Evolutionary conservation across 2,797 vertebrate species (phyloP).

Genomic region (Meda fulgida): DNA sequence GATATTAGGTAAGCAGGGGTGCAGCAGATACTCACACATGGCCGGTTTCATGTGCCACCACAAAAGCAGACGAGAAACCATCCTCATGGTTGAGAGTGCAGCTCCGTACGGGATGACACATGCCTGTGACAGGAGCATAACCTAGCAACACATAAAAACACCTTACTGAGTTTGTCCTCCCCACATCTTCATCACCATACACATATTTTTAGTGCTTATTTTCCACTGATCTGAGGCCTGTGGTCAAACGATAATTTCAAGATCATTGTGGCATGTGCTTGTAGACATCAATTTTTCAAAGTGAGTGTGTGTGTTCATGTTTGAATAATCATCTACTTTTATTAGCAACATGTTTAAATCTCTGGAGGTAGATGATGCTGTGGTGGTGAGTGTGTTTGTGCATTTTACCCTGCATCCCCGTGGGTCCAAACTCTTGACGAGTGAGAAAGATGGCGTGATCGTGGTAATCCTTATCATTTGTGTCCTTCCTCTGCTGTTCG

Average conservation of each 20-base stretch:
- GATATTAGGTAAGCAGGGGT: neutral
- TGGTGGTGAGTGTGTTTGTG: neutral
- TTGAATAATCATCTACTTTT: neutral
- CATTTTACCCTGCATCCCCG: slow-evolving; percentile 92
- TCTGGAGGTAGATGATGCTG: neutral
- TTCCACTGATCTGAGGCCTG: neutral
- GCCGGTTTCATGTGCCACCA: slow-evolving; percentile 97
- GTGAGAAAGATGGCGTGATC: slow-evolving; percentile 97
- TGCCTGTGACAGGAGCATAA: slow-evolving; percentile 96
- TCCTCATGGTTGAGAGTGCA: slow-evolving; percentile 99
- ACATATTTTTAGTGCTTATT: neutral
- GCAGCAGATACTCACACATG: slow-evolving; percentile 90
- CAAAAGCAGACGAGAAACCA: slow-evolving; percentile 97
- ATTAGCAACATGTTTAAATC: neutral
- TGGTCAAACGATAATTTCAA: neutral
- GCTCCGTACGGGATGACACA: slow-evolving; percentile 97
- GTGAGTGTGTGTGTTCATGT: neutral
- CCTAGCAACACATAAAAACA: slow-evolving; percentile 73
- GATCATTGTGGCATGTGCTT: neutral
- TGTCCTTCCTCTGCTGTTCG: slow-evolving; percentile 88
- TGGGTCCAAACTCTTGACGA: slow-evolving; percentile 91
- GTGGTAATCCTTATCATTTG: slow-evolving; percentile 84
- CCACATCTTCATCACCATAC: neutral
- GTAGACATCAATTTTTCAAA: neutral
- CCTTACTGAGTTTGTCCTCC: neutral